A percentile compares a stretch with the other conserved stretches of the same genome.
These are phyloP conservation scores for Drosophila santomea DNA, from an alignment of 1,140 invertebrate species.

Conservation along the genomic window DNA sequence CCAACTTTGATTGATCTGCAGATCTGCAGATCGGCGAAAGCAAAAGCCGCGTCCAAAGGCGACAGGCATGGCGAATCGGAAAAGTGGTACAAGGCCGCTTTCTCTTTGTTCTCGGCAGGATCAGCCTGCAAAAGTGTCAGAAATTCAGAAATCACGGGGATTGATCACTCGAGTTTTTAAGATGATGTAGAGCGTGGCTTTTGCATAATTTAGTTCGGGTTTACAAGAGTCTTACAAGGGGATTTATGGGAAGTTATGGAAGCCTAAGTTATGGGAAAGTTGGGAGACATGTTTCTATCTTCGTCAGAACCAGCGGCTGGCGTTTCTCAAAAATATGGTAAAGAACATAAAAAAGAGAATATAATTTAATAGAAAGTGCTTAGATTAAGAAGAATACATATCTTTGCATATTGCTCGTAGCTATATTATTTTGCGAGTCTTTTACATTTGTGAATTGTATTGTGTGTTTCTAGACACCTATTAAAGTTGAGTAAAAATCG, in stretches of 20 bases:
- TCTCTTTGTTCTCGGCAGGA: conserved; percentile 26
- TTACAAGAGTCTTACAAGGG: conserved; percentile 73
- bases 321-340: neutral
- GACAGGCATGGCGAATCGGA: conserved; percentile 69
- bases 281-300: neutral
- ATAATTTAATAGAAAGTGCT: no score
- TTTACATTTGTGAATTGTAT: no score
- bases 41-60: conserved; percentile 22
- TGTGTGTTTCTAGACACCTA: no score
- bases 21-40: conserved; percentile 75
- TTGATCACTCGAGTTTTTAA: conserved; percentile 74
- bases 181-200: conserved; percentile 65
- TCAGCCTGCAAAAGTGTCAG: conserved; percentile 60
- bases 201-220: conserved; percentile 71
- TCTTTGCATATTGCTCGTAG: no score
- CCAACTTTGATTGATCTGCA: conserved; percentile 84
- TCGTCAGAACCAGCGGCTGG: neutral
- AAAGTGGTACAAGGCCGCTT: conserved; percentile 52
- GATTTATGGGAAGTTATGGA: conserved; percentile 24
- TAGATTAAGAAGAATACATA: no score
- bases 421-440: no score
- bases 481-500: neutral
- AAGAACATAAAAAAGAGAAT: no score
- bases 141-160: conserved; percentile 54
- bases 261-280: conserved; percentile 48